Evolutionary conservation across 1,140 invertebrate species (phyloP), one percentile per base, ranked within the genome.

Genomic region (Heliconius hewitsoni): DNA sequence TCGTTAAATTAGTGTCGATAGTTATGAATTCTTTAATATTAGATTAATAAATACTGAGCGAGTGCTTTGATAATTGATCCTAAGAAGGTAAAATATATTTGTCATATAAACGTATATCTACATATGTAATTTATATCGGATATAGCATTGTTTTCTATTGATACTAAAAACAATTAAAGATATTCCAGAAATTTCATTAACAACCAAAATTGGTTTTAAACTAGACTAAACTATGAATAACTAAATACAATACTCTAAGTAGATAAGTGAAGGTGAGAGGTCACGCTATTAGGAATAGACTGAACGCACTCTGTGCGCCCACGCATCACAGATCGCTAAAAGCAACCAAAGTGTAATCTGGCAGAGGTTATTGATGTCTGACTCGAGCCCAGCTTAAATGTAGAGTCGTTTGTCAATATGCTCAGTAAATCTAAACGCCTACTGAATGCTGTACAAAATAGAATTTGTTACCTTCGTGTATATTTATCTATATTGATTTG

Each of bases 381-480:
- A 66, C 60, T 66, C 13, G 60, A 66, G n/a, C 60, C 55, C 60
- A 66, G 23, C 23, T 30, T 66, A 66, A 66, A 66, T 30, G 60
- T 66, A 66, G 23, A 30, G 11, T 66, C 60, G 60, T 66, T 66
- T 66, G 60, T 66, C 60, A 27, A 27, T 66, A 30, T 66, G 23
- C 60, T 13, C 27, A 66, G 60, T 66, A 66, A 66, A 66, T 66
- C 60, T 66, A 30, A 66, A 27, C 60, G 60, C 60, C 60, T 66
- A 66, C 60, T 66, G 60, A 66, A 66, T 30, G 60, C 60, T 30
- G 60, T 66, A 66, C 23, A 30, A 66, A 27, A 66, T 66, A 27
- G 8, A 11, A 30, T 27, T 30, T 66, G 60, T 66, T 30, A 27
- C 55, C 19, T 60, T 23, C 19, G n/a, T 11, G n/a, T 60, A 19